Base-by-base conservation (phyloP, 2,888 invertebrate species). In the Cheiracanthium punctorium region DNA sequence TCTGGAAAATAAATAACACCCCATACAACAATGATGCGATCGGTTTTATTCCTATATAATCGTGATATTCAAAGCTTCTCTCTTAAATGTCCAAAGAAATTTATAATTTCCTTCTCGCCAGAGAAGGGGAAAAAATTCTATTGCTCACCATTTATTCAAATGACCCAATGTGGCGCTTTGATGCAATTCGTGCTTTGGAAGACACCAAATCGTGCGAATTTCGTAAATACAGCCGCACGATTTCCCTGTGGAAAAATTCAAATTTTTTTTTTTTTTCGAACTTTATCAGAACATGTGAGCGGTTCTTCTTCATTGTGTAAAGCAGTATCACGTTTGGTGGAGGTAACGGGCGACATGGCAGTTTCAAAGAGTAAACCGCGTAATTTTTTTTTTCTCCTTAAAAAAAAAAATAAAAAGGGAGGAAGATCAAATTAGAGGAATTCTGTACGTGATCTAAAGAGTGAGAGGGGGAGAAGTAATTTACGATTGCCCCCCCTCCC, bases 41-140 rank as follows among this genome's bases (percentile, higher is more conserved):
- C 1, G 14, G 1, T 24, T 58, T 58, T 48, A 17, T 58, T 17
- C 4, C 4, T 24, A 20, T 17, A 58, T 58, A 58, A 17, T 58
- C 58, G 58, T 58, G 58, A 58, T 58, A 12, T 24, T 12, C 24
- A 24, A 24, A 58, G 24, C 2, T 4, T 24, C 24, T 58, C 58
- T 58, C 24, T 20, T 12, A 48, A 4, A 20, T 58, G 58, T 58
- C 58, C 10, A 58, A 58, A 20, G 24, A 58, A 58, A 58, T 58
- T 58, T 58, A 58, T 58, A 58, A 58, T 30, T 69, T 48, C 24
- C 69, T 30, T 30, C 24, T 43, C 43, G n/a, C 37, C n/a, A n/a
- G n/a, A n/a, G n/a, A n/a, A n/a, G n/a, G n/a, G 24, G 65, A 41
- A 80, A 41, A 41, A 72, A 65, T 72, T 80, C 65, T 65, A 58